Conservation (phyloP, 1,140 invertebrate genomes). For the Cylas formicarius region DNA sequence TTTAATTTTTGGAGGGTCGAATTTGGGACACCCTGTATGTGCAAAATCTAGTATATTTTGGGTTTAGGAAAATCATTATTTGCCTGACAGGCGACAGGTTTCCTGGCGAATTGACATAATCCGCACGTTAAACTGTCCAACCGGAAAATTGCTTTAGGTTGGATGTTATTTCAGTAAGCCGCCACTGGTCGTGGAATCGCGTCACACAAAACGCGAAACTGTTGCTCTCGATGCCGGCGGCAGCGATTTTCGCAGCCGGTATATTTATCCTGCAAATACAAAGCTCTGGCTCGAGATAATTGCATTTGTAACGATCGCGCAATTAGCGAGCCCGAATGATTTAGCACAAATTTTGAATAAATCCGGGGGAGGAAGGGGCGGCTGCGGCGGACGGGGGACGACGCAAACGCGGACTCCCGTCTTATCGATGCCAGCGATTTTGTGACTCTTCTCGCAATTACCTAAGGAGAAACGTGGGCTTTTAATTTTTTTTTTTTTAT, state of each 20-base stretch:
- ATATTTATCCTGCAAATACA: conserved; percentile 32
- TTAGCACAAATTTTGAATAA: conserved; percentile 27
- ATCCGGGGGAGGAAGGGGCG: not conserved
- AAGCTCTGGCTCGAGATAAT: conserved; percentile 30
- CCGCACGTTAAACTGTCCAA: too few relatives aligned
- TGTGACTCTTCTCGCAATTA: not conserved
- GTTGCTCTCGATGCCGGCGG: conserved; percentile 19
- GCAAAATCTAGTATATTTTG: too few relatives aligned
- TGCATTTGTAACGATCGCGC: conserved; percentile 32
- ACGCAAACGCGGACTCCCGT: not conserved
- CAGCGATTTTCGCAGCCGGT: conserved; percentile 22
- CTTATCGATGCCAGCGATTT: too few relatives aligned
- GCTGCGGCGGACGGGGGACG: not conserved
- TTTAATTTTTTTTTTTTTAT: too few relatives aligned
- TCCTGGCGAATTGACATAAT: too few relatives aligned
- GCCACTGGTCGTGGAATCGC: not conserved
- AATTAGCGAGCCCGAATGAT: conserved; percentile 31
- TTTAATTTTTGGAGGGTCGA: too few relatives aligned
- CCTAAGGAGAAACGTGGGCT: too few relatives aligned
- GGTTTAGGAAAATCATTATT: too few relatives aligned
- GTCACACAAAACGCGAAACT: conserved; percentile 4
- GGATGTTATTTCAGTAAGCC: not conserved
- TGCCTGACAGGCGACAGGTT: too few relatives aligned
- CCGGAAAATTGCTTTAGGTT: conserved; percentile 2
- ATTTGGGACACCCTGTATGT: too few relatives aligned